Base-by-base conservation (phyloP, 2,888 invertebrate species). In the Lamellibrachia satsuma region DNA sequence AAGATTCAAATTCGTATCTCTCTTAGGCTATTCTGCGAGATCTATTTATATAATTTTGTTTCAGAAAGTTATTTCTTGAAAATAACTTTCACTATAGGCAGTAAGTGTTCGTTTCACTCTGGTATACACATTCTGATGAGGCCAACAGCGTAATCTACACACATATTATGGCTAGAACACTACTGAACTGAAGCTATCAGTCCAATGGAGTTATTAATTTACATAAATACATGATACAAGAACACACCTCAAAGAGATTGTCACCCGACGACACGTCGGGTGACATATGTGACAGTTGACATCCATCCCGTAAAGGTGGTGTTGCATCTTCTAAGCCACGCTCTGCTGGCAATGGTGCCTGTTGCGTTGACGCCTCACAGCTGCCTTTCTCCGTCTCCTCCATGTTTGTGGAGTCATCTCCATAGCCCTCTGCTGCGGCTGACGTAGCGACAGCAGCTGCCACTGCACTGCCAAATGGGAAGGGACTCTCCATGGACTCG, bases 401-500 rank as follows among this genome's bases (percentile, higher is more conserved):
- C 22, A 22, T 75, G 75, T 75, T 75, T 15, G 15, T 6, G 22
- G 75, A 75, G 75, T 22, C 22, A 6, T 22, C 75, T 75, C 15
- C 75, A 2, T 75, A n/a, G n/a, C 75, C n/a, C 22, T 75, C 75
- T n/a, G 22, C 75, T n/a, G n/a, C 11, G 2, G 75, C 75, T 75
- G 75, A 15, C n/a, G 75, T 75, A 22, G 75, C 22, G 15, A 75
- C 22, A 6, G 75, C 75, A 6, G 75, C 75, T 55, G 55, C 55
- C 22, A n/a, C 75, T 1, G 75, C 75, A 15, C 75, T 75, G 22
- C 22, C 75, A 75, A 75, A 75, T 22, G 75, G 75, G 75, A 75
- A 75, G 75, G 75, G 75, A 75, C 75, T 75, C 75, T 75, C 75
- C n/a, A 95, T 91, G 27, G 98, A 98, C 96, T 98, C 98, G 93